These are phyloP conservation scores for Muraenolepis orangiensis DNA, from an alignment of 2,797 vertebrate genomes.

Conservation along the genomic window DNA sequence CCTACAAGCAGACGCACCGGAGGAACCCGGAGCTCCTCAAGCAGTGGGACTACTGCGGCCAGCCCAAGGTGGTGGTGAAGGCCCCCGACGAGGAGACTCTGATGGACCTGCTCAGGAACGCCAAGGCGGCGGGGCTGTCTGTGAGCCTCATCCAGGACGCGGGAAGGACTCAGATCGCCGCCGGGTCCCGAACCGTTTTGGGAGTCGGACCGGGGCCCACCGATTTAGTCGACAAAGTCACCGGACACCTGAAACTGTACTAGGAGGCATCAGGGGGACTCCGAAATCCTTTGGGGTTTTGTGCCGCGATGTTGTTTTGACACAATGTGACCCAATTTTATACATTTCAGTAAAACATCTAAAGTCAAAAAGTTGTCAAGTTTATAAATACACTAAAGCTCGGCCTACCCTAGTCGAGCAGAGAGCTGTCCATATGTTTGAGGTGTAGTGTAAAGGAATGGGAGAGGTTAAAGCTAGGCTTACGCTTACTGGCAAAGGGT, in stretches of 20 bases:
- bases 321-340: not conserved
- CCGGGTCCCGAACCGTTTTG: slow-evolving; percentile 90
- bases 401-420: not conserved
- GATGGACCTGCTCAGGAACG: slow-evolving; percentile 78
- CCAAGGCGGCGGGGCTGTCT: slow-evolving; percentile 81
- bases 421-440: not conserved
- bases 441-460: not conserved
- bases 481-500: no score
- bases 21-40: slow-evolving; percentile 85
- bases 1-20: slow-evolving; percentile 86
- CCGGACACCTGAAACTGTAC: slow-evolving; percentile 90
- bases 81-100: slow-evolving; percentile 85
- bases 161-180: slow-evolving; percentile 92
- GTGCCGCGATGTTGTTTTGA: not conserved
- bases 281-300: not conserved
- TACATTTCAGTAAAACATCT: not conserved
- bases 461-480: no score
- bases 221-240: slow-evolving; percentile 85
- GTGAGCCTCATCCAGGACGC: slow-evolving; percentile 96
- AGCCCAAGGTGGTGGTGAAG: slow-evolving; percentile 94
- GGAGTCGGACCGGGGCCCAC: slow-evolving; percentile 89
- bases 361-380: no score
- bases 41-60: slow-evolving; percentile 94
- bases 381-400: no score
- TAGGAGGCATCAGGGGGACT: slow-evolving; percentile 48